Conservation (phyloP, 2,113 vertebrate species). For the Falco punctatus region DNA sequence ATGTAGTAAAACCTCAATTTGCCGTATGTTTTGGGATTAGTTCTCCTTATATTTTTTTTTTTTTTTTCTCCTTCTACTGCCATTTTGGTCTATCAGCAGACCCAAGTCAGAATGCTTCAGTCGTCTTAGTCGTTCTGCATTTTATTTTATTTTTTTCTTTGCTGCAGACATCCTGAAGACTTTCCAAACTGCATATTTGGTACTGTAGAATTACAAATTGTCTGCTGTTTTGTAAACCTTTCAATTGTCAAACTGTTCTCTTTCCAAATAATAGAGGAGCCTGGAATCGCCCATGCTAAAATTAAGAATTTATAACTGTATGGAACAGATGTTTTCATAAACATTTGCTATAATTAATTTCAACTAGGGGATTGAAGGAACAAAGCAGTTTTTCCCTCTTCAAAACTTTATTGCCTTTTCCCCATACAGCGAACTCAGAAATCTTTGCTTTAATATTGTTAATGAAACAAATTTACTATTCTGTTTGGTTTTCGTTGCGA, state of each 20-base stretch:
- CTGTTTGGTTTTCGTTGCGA: conserved; percentile 70
- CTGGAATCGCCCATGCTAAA: conserved; percentile 76
- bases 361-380: conserved; percentile 80
- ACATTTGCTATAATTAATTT: conserved; percentile 87
- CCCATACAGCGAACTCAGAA: conserved; percentile 68
- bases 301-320: conserved; percentile 82
- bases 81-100: background rate
- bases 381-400: conserved; percentile 80
- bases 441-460: conserved; percentile 74
- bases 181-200: conserved; percentile 38
- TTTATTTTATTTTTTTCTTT: background rate
- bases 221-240: conserved; percentile 68
- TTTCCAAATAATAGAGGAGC: conserved; percentile 72
- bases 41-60: background rate
- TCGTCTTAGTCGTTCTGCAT: background rate
- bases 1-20: background rate
- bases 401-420: conserved; percentile 82
- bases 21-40: background rate
- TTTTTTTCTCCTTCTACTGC: background rate
- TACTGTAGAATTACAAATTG: conserved; percentile 56
- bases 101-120: background rate
- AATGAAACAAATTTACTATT: conserved; percentile 70
- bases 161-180: conserved; percentile 25
- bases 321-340: conserved; percentile 88
- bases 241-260: conserved; percentile 53